Percentiles rank a stretch among this genome's conserved stretches.
Evolutionary conservation across 1,140 invertebrate genomes (phyloP).

Genomic region (Tetramorium alpestre): DNA sequence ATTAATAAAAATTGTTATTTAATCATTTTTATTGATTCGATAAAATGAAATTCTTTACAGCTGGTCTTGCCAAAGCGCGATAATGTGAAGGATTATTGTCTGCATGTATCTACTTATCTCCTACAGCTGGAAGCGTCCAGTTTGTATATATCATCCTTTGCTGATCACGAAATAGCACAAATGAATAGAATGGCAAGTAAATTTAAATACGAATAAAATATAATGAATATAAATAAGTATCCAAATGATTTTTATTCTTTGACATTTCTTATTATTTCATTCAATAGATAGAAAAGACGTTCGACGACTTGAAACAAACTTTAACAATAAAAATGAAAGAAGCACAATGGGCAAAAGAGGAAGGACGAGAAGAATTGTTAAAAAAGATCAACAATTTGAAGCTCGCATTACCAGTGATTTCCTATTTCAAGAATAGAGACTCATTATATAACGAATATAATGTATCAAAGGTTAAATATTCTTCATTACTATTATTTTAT

Average conservation of each 20-base stretch:
- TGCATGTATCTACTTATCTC: constrained; percentile 64
- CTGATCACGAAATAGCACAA: constrained; percentile 59
- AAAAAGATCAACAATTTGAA: constrained; percentile 68
- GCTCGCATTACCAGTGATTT: constrained; percentile 67
- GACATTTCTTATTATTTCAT: not conserved
- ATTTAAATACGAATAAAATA: not conserved
- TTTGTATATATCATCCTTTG: constrained; percentile 77
- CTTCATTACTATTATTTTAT: constrained; percentile 3
- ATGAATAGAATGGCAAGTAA: constrained; percentile 70
- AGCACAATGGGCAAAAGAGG: constrained; percentile 54
- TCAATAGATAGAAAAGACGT: constrained; percentile 66
- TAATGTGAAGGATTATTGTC: constrained; percentile 71
- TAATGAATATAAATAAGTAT: not conserved
- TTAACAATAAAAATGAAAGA: constrained; percentile 59
- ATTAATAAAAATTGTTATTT: constrained; percentile 19
- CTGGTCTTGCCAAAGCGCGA: constrained; percentile 57
- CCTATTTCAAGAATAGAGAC: constrained; percentile 36
- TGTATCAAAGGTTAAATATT: constrained; percentile 29
- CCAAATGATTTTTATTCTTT: not conserved
- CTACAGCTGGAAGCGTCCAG: constrained; percentile 72
- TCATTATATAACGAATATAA: constrained; percentile 40
- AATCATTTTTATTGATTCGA: constrained; percentile 3
- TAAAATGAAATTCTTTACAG: constrained; percentile 49
- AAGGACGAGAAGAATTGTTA: constrained; percentile 58
- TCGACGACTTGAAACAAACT: constrained; percentile 69